These are phyloP conservation scores for Erebia palarica DNA, from an alignment of 2,888 invertebrate genomes.

Conservation along the genomic window DNA sequence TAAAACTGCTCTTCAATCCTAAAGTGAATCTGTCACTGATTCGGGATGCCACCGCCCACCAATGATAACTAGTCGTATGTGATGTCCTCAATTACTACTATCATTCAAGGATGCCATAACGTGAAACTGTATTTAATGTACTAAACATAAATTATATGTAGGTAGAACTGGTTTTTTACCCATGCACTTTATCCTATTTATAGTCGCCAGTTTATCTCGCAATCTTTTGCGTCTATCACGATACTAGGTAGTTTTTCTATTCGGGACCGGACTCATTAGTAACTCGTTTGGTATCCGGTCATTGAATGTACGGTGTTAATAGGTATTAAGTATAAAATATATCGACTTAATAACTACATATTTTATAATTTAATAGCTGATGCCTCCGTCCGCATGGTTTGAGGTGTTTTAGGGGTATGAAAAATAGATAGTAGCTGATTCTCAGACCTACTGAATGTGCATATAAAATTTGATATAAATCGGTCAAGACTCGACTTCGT, in stretches of 20 bases:
- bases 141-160: too few species aligned
- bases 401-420: too few species aligned
- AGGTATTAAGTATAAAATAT: background rate
- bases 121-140: background rate
- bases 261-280: constrained; percentile 11
- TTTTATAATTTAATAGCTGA: background rate
- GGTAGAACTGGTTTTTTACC: background rate
- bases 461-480: too few species aligned
- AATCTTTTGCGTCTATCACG: constrained; percentile 13
- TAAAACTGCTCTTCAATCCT: too few species aligned
- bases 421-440: too few species aligned
- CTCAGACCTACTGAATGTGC: too few species aligned
- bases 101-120: background rate
- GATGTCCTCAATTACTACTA: background rate
- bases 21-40: too few species aligned
- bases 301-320: constrained; percentile 9
- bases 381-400: too few species aligned
- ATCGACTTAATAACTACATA: background rate
- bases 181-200: constrained; percentile 9
- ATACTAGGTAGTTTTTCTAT: constrained; percentile 16
- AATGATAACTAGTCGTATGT: background rate
- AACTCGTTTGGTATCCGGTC: constrained; percentile 20
- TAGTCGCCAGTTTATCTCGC: constrained; percentile 5
- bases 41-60: too few species aligned
- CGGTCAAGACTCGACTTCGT: too few species aligned